Evolutionary conservation across 1,140 invertebrate species (phyloP), one percentile per base, ranked within the genome.

Genomic region (Araneus ventricosus): DNA sequence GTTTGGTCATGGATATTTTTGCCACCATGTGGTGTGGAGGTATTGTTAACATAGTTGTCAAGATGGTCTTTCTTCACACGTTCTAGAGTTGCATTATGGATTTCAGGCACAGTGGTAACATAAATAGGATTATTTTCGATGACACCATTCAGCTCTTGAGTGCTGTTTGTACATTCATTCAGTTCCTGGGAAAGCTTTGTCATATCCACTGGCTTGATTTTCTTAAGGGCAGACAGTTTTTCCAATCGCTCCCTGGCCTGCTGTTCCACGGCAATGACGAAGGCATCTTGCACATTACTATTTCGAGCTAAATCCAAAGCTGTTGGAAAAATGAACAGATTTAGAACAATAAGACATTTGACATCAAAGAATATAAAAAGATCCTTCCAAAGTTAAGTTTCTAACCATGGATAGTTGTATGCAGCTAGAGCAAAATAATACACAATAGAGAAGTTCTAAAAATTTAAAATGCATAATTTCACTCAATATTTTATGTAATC

Each of bases 251-350:
- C 98, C 94, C 97, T 96, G 94, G 97, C 98, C 96, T 98, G 96
- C 96, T 99, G 98, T 96, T 99, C 98, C 94, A 99, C 98, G 86
- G 98, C 98, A 95, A 99, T 99, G 96, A 99, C 98, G 96, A 99
- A 99, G 88, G 98, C 98, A 97, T 99, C 98, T 95, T 98, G 98
- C 94, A 99, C 98, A 95, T 98, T 97, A 94, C 96, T 96, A 52
- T 97, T 97, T 94, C 97, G 96, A 52, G 97, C 97, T 95, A 98
- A 96, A 95, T 98, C 98, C 96, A 98, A 97, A 95, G 98, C 98
- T 99, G 45, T 52, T 14, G 97, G 94, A 57, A 84, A 57, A 27
- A 63, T 4, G 27, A n/a, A 63, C 8, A n/a, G 8, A 67, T 67
- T 67, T 67, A 67, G 63, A 67, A 67, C 7, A 63, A 0, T n/a